Evolutionary conservation across 2,888 invertebrate species (phyloP).

Genomic region (Nomada ferruginata): DNA sequence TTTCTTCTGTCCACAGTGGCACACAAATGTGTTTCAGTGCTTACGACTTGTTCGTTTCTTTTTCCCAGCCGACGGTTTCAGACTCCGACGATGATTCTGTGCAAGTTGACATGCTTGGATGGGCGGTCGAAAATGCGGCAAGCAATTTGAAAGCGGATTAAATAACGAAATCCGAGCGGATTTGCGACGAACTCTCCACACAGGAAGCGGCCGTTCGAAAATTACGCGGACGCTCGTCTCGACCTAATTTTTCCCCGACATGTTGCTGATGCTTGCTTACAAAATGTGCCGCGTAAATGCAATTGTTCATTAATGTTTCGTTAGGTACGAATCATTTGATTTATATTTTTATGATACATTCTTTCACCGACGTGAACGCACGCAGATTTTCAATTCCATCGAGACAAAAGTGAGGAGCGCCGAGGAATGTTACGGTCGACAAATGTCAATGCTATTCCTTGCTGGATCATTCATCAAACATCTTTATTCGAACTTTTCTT

Average conservation of each 20-base stretch:
- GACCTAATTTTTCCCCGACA: background rate
- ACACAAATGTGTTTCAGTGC: too few relatives aligned
- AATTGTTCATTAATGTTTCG: background rate
- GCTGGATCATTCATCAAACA: background rate
- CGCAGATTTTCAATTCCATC: background rate
- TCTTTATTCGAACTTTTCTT: constrained; percentile 25
- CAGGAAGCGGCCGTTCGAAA: constrained; percentile 31
- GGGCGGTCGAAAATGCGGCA: constrained; percentile 32
- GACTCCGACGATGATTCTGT: background rate
- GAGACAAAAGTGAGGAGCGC: background rate
- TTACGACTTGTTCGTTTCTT: constrained; percentile 6
- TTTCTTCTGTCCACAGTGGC: background rate
- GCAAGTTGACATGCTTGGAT: constrained; percentile 14
- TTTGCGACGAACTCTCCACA: constrained; percentile 39
- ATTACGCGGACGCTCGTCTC: constrained; percentile 5
- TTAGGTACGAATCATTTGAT: background rate
- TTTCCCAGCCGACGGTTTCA: background rate
- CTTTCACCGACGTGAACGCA: too few relatives aligned
- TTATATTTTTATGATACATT: background rate
- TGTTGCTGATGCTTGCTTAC: too few relatives aligned
- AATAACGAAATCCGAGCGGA: constrained; percentile 62
- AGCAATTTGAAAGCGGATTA: constrained; percentile 65
- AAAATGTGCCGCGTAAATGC: too few relatives aligned
- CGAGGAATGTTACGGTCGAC: background rate
- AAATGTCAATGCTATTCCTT: background rate